Conservation (phyloP, 23 tunicate genomes). For the Aplidium turbinatum region DNA sequence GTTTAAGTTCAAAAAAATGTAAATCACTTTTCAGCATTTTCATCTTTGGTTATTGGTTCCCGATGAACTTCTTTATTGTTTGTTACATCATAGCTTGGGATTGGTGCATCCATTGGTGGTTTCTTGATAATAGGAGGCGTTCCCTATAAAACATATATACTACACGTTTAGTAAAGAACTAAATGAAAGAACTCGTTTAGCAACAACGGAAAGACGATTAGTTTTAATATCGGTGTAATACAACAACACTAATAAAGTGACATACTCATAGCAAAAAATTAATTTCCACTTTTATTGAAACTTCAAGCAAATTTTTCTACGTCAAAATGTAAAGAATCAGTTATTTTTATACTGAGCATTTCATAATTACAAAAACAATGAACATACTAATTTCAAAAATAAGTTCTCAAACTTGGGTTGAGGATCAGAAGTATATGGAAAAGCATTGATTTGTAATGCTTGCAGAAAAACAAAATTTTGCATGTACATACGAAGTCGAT, state of each 20-base stretch:
- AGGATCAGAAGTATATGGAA: constrained; percentile 42
- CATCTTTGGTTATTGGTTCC: constrained; percentile 6
- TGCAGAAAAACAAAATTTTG: constrained; percentile 24
- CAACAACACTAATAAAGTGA: background rate
- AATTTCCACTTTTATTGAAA: no score
- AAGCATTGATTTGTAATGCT: constrained; percentile 27
- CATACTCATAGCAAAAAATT: background rate
- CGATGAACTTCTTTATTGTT: background rate
- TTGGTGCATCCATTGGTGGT: background rate
- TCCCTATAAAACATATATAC: background rate
- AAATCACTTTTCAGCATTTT: constrained; percentile 26
- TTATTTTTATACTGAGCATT: background rate
- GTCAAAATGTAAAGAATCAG: no score
- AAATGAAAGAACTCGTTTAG: no score
- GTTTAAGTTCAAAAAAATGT: no score
- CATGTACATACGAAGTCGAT: constrained; percentile 29
- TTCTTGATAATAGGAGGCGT: background rate
- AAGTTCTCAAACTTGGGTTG: constrained; percentile 22
- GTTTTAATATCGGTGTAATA: no score
- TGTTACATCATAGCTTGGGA: background rate
- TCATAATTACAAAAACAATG: background rate
- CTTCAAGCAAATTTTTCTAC: no score
- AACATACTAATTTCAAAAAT: constrained; percentile 7
- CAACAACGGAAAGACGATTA: no score
- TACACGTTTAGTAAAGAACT: background rate